Conservation (phyloP, 1,140 invertebrate genomes). For the Rhyacophila brunnea region DNA sequence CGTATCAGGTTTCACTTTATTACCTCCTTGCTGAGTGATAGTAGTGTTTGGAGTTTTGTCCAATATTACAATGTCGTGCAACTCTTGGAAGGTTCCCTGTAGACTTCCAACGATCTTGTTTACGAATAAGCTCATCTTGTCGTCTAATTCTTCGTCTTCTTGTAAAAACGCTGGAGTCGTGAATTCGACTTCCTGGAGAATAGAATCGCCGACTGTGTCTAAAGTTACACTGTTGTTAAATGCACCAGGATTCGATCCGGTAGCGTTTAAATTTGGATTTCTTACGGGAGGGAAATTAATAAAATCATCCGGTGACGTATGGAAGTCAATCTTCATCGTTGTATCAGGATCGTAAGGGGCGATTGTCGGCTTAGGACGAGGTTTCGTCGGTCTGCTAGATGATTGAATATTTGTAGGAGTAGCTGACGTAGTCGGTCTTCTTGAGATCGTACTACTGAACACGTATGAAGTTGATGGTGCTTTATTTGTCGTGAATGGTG, state of each 20-base stretch:
- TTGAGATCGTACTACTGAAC: constrained; percentile 15
- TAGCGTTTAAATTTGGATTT: constrained; percentile 75
- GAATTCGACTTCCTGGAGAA: constrained; percentile 60
- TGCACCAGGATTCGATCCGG: constrained; percentile 53
- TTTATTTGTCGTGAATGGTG: constrained; percentile 37
- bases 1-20: constrained; percentile 37
- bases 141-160: constrained; percentile 71
- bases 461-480: constrained; percentile 39
- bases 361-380: background rate
- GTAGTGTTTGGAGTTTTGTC: constrained; percentile 58
- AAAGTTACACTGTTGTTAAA: constrained; percentile 59
- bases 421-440: constrained; percentile 11
- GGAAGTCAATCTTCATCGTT: constrained; percentile 51
- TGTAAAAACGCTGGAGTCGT: constrained; percentile 68
- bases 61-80: constrained; percentile 70
- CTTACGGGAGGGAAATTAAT: constrained; percentile 81
- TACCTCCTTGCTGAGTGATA: constrained; percentile 31
- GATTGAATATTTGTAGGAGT: constrained; percentile 26
- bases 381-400: constrained; percentile 10
- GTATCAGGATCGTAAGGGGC: constrained; percentile 27
- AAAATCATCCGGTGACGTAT: constrained; percentile 66
- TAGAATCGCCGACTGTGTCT: constrained; percentile 44
- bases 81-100: constrained; percentile 75
- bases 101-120: constrained; percentile 79
- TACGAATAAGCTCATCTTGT: constrained; percentile 78